Conservation (phyloP, 2,797 vertebrate genomes). For the Furcifer pardalis region DNA sequence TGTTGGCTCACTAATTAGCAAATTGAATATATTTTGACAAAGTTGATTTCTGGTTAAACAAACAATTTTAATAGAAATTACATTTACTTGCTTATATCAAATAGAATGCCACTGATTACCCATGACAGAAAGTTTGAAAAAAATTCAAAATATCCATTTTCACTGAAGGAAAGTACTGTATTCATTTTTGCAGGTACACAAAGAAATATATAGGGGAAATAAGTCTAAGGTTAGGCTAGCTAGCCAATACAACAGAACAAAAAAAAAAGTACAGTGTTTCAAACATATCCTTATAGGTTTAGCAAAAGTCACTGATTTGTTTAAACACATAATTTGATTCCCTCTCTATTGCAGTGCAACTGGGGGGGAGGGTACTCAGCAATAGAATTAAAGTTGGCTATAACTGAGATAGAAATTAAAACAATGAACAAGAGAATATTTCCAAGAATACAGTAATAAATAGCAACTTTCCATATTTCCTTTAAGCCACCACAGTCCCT, state of each 20-base stretch:
- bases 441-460: neutral
- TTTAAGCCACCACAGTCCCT: too few relatives aligned
- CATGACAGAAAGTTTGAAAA: neutral
- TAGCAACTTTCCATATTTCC: neutral
- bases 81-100: constrained; percentile 2
- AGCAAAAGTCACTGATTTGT: neutral
- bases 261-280: neutral
- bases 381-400: neutral
- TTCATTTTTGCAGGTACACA: constrained; percentile 2
- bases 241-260: neutral
- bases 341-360: neutral
- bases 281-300: neutral
- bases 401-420: neutral
- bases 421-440: neutral
- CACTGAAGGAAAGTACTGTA: neutral
- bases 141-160: neutral
- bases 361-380: neutral
- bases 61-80: neutral
- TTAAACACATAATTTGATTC: neutral
- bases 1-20: neutral
- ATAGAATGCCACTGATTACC: neutral
- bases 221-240: neutral
- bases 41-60: neutral
- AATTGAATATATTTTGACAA: neutral
- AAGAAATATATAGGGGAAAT: too few relatives aligned